Evolutionary conservation across 2,888 invertebrate species (phyloP), one percentile per base, ranked within the genome.

Genomic region (Biston betularia): DNA sequence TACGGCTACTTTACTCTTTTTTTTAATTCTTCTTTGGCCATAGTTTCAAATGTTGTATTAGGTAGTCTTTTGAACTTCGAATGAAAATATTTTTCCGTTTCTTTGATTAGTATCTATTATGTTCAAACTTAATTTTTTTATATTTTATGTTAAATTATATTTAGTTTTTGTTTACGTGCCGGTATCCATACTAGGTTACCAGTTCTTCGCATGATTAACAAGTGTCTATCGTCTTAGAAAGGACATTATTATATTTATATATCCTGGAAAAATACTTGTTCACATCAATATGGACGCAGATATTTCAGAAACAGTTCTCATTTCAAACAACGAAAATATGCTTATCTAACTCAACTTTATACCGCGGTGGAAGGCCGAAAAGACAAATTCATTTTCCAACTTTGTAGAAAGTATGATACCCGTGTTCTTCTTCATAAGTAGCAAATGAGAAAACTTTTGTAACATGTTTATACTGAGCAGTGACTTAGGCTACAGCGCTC

Each of bases 401-500:
- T 70, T 66, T 63, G 8, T 38, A 57, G 63, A 55, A 62, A 56
- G 64, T 64, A 71, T 66, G 73, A 77, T 76, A 72, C 64, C 49
- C 70, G 75, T 77, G 73, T 77, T 70, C 62, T 76, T 71, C 68
- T 59, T 75, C 70, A 75, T 79, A 75, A 72, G 73, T 75, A 76
- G 72, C 73, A 82, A 83, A 87, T 81, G 81, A 82, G 78, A 71
- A 81, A 89, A 86, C 77, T 86, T 85, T 80, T 74, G 75, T 75
- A 78, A 83, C 79, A 80, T 79, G 76, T 81, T 82, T 81, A 77
- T 53, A 68, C 68, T 61, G 75, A 80, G 72, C 78, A 75, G 64
- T 75, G 75, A 79, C 80, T 65, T 79, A 83, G 73, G 75, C 65
- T 68, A 52, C 52, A 63, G 49, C 53, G 50, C 71, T 79, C 79